phyloP scores from a whole-genome alignment of 1,140 invertebrate species.

The Varroa destructor region DNA sequence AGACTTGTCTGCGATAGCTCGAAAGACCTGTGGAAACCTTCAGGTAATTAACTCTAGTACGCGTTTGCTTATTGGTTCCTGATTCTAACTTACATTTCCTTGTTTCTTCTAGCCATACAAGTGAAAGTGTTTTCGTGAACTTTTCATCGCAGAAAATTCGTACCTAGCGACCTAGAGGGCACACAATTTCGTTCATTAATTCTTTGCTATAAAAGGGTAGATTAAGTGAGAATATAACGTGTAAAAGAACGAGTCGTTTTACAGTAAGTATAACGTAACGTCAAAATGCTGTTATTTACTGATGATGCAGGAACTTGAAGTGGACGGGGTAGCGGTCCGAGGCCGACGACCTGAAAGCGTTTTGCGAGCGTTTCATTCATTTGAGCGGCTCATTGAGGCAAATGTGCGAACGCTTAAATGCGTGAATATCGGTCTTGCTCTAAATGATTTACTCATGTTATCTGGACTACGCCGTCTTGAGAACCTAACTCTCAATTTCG shows the following conservation, averaged over 20 bases:
- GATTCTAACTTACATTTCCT: background rate
- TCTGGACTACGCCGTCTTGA: background rate
- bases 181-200: too few relatives aligned
- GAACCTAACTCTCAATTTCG: background rate
- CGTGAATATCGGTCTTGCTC: conserved; percentile 1
- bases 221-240: too few relatives aligned
- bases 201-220: too few relatives aligned
- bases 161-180: too few relatives aligned
- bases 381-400: conserved; percentile 15
- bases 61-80: background rate
- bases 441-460: background rate
- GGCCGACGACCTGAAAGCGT: conserved; percentile 13
- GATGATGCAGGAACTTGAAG: conserved; percentile 6
- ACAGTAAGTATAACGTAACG: too few relatives aligned
- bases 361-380: background rate
- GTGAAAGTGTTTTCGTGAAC: too few relatives aligned
- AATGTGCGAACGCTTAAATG: background rate
- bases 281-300: background rate
- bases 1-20: background rate
- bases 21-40: background rate
- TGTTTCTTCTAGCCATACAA: too few relatives aligned
- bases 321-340: conserved; percentile 7
- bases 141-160: too few relatives aligned
- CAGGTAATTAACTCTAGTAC: background rate
- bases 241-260: too few relatives aligned